Percentiles rank a stretch among this genome's conserved stretches.
phyloP scores from a whole-genome alignment of 1,140 invertebrate genomes.

The Wiebesia pumilae region DNA sequence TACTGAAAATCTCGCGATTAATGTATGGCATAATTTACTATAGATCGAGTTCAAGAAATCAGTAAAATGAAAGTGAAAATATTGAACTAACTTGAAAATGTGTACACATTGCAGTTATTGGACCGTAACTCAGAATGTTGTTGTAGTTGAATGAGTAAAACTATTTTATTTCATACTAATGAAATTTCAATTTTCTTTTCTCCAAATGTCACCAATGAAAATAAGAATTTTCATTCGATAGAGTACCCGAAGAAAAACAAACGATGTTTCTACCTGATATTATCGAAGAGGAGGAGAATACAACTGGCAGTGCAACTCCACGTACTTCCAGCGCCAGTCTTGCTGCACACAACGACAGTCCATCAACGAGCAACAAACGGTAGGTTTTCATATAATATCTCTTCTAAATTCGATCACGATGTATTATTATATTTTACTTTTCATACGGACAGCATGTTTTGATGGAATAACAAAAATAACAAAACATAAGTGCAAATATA shows the following conservation, averaged over 20 bases:
- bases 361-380: constrained; percentile 63
- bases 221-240: constrained; percentile 54
- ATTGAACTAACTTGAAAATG: not conserved
- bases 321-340: constrained; percentile 66
- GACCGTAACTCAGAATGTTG: not conserved
- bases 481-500: no score
- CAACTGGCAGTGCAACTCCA: constrained; percentile 58
- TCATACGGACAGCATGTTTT: no score
- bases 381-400: constrained; percentile 54
- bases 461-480: no score
- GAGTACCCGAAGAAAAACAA: constrained; percentile 80
- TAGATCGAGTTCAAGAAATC: not conserved
- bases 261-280: constrained; percentile 79
- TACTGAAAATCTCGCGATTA: no score
- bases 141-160: not conserved
- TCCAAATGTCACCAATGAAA: not conserved
- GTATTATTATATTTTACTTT: not conserved
- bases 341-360: constrained; percentile 62
- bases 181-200: not conserved
- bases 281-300: constrained; percentile 77
- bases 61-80: not conserved
- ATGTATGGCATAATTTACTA: not conserved
- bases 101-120: not conserved
- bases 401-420: no score
- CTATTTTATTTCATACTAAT: not conserved